Conservation (phyloP, 2,888 invertebrate species). For the Nemurella pictetii region DNA sequence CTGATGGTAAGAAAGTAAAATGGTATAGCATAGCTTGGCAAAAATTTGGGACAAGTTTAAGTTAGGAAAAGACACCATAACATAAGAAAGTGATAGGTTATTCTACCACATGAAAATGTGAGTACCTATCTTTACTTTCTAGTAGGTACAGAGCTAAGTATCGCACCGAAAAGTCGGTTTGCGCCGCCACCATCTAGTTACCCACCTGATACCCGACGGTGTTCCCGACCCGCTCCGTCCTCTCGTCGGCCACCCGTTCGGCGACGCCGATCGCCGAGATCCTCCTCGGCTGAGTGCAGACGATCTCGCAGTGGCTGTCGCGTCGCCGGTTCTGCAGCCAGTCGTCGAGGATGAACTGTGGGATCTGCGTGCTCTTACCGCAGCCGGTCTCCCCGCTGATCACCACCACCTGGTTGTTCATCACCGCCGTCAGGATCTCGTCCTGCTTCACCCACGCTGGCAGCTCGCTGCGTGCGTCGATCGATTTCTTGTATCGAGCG, state of each 20-base stretch:
- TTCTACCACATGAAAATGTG: too few relatives aligned
- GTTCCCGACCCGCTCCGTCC: slow-evolving; percentile 76
- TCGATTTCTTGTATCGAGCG: slow-evolving; percentile 67
- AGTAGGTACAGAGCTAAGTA: too few relatives aligned
- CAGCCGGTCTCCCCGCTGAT: slow-evolving; percentile 85
- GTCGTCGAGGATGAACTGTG: slow-evolving; percentile 89
- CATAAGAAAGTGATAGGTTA: too few relatives aligned
- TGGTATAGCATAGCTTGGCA: too few relatives aligned
- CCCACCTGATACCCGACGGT: slow-evolving; percentile 73
- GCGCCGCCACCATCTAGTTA: neutral
- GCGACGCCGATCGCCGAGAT: slow-evolving; percentile 92
- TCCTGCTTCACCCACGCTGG: slow-evolving; percentile 74
- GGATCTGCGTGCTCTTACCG: slow-evolving; percentile 67
- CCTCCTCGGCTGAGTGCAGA: slow-evolving; percentile 90
- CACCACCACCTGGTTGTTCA: slow-evolving; percentile 66
- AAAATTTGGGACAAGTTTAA: too few relatives aligned
- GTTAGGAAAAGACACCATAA: too few relatives aligned
- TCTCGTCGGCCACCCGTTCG: slow-evolving; percentile 86
- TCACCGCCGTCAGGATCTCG: slow-evolving; percentile 67
- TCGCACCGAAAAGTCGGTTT: too few relatives aligned
- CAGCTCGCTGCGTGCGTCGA: slow-evolving; percentile 63
- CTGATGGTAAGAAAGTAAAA: too few relatives aligned
- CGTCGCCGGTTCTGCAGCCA: slow-evolving; percentile 63
- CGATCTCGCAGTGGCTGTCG: slow-evolving; percentile 73
- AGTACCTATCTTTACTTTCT: too few relatives aligned